Evolutionary conservation across 2,888 invertebrate genomes (phyloP).

Genomic region (Ochropleura leucogaster): DNA sequence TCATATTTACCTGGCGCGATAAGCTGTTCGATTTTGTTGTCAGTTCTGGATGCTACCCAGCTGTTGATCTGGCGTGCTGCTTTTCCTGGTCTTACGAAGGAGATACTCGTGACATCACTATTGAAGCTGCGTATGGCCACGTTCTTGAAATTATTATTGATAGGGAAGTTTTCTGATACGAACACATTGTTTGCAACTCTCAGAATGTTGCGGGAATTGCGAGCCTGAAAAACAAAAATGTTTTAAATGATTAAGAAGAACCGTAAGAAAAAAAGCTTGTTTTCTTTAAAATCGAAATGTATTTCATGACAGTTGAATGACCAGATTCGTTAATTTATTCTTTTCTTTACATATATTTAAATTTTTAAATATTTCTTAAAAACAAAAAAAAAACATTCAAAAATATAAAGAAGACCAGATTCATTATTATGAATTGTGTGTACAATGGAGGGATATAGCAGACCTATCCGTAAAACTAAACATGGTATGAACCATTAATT

Average conservation of each 20-base stretch:
- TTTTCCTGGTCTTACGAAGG: conserved; percentile 86
- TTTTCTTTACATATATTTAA: too few species aligned
- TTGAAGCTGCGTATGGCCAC: conserved; percentile 84
- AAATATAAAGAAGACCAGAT: too few species aligned
- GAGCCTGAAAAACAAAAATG: conserved; percentile 74
- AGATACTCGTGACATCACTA: conserved; percentile 90
- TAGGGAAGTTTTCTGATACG: conserved; percentile 75
- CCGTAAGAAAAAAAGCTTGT: neutral
- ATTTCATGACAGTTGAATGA: too few species aligned
- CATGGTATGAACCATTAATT: too few species aligned
- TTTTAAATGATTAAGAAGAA: neutral
- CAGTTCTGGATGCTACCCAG: conserved; percentile 93
- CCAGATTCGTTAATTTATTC: too few species aligned
- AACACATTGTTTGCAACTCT: conserved; percentile 83
- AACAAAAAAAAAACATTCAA: too few species aligned
- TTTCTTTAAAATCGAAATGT: too few species aligned
- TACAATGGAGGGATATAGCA: too few species aligned
- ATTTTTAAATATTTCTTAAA: too few species aligned
- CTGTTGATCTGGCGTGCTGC: conserved; percentile 92
- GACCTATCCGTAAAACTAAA: too few species aligned
- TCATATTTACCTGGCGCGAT: conserved; percentile 88
- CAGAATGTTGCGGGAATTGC: conserved; percentile 78
- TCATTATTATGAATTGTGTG: too few species aligned
- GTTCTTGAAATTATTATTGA: conserved; percentile 77
- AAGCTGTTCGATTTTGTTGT: conserved; percentile 92